phyloP scores from a whole-genome alignment of 2,113 vertebrate genomes.

The Cyprinodon brontotheroides region DNA sequence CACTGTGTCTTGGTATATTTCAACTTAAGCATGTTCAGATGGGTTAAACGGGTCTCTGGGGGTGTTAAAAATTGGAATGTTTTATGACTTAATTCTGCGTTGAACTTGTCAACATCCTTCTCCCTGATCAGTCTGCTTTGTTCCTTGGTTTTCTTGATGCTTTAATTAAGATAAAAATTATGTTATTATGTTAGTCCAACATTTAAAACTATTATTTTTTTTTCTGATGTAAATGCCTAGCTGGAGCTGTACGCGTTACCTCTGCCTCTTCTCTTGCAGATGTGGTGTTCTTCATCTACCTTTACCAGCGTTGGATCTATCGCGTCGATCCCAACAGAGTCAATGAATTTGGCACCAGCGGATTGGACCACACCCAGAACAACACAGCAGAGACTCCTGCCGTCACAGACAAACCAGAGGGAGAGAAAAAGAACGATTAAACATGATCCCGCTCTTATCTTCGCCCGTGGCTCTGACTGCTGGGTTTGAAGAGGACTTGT shows the following conservation, averaged over 20 bases:
- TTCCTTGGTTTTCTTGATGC: too few relatives aligned
- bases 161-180: too few relatives aligned
- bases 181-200: too few relatives aligned
- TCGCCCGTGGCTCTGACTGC: slow-evolving; percentile 35
- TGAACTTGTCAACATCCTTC: too few relatives aligned
- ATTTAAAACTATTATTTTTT: background rate
- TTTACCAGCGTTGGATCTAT: slow-evolving; percentile 96
- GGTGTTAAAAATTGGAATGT: too few relatives aligned
- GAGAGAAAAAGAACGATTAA: slow-evolving; percentile 94
- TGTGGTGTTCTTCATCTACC: slow-evolving; percentile 94
- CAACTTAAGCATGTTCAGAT: too few relatives aligned
- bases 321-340: slow-evolving; percentile 89
- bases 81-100: too few relatives aligned
- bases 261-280: slow-evolving; percentile 70
- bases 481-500: slow-evolving; percentile 64
- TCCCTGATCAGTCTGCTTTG: too few relatives aligned
- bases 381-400: slow-evolving; percentile 47
- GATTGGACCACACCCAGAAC: slow-evolving; percentile 69
- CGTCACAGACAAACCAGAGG: slow-evolving; percentile 84
- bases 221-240: background rate
- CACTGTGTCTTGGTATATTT: too few relatives aligned
- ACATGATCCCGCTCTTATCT: slow-evolving; percentile 27
- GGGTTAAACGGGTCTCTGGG: too few relatives aligned
- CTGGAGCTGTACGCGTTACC: background rate
- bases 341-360: slow-evolving; percentile 92